Conservation (phyloP, 2,888 invertebrate genomes). For the Cecidostiba fungosa region DNA sequence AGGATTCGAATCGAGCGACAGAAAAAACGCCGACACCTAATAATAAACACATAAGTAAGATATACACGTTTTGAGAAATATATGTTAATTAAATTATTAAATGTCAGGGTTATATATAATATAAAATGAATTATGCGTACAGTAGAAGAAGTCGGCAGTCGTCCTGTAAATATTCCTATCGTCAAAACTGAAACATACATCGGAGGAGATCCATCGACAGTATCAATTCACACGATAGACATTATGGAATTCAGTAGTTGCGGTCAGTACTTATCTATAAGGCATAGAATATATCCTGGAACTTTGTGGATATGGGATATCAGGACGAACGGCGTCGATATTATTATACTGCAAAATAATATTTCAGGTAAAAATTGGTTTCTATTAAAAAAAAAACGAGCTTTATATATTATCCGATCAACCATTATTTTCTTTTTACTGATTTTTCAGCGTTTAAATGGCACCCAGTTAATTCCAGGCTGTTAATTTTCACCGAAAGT, state of each 20-base stretch:
- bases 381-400: neutral
- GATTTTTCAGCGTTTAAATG: constrained; percentile 72
- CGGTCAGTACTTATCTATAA: constrained; percentile 74
- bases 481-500: constrained; percentile 74
- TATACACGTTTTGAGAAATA: neutral
- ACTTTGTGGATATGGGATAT: constrained; percentile 78
- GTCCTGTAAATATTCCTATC: constrained; percentile 76
- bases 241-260: constrained; percentile 76
- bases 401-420: neutral
- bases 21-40: constrained; percentile 41
- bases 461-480: constrained; percentile 69
- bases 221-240: constrained; percentile 68
- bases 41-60: constrained; percentile 71
- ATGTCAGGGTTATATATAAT: neutral
- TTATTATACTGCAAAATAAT: constrained; percentile 73
- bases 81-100: constrained; percentile 8
- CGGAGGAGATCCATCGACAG: constrained; percentile 65
- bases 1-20: constrained; percentile 65
- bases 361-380: constrained; percentile 69
- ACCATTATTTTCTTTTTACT: constrained; percentile 30
- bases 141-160: constrained; percentile 75
- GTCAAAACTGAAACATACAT: constrained; percentile 66
- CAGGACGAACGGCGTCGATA: constrained; percentile 72
- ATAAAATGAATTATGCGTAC: constrained; percentile 42
- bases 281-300: constrained; percentile 76